These are phyloP conservation scores for Monarcha castaneiventris DNA, from an alignment of 2,113 vertebrate genomes.

Conservation along the genomic window DNA sequence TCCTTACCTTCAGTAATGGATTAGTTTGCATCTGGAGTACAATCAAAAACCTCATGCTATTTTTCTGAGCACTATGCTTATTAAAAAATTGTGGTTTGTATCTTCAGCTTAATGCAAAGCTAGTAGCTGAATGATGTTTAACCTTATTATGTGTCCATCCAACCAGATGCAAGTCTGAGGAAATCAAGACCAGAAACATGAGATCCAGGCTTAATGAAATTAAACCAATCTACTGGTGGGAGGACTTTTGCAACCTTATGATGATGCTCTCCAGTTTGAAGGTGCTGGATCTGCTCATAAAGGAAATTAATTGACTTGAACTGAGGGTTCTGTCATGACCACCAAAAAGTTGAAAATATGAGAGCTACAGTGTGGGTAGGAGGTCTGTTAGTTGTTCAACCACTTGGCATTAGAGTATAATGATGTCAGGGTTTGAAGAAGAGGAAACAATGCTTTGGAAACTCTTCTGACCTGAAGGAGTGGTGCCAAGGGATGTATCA, in stretches of 20 bases:
- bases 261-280: background rate
- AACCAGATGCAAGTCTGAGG: background rate
- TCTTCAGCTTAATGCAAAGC: background rate
- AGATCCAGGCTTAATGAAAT: background rate
- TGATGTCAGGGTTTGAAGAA: background rate
- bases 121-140: background rate
- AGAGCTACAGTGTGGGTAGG: background rate
- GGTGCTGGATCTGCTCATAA: background rate
- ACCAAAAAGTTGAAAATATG: background rate
- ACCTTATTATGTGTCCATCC: background rate
- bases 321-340: background rate
- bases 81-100: background rate
- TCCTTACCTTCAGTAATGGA: background rate
- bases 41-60: background rate
- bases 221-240: background rate
- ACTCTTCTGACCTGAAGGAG: background rate
- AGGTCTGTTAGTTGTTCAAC: background rate
- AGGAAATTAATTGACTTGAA: background rate
- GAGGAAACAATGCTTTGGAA: background rate
- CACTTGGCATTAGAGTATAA: background rate
- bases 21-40: background rate
- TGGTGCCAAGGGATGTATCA: accelerated
- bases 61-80: background rate
- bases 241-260: background rate
- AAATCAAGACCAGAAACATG: background rate